Evolutionary conservation across 2,888 invertebrate species (phyloP).

Genomic region (Troides oblongomaculatus): DNA sequence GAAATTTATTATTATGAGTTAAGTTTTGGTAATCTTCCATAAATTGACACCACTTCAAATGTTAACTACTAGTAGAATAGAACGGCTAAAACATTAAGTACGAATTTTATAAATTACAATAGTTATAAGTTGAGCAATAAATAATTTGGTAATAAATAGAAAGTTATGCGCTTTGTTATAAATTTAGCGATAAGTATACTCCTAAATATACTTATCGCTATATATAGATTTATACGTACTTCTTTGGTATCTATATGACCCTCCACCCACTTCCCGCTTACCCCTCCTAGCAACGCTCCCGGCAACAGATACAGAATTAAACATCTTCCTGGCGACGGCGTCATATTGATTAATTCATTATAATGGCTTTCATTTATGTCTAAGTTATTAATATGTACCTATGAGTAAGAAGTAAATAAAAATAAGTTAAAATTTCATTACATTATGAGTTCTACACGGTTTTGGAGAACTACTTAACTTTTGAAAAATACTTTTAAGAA

Average conservation of each 20-base stretch:
- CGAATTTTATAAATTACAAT: too few relatives aligned
- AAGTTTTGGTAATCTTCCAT: too few relatives aligned
- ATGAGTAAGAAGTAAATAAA: not conserved
- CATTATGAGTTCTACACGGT: too few relatives aligned
- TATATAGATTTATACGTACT: constrained; percentile 46
- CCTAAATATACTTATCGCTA: not conserved
- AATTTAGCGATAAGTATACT: not conserved
- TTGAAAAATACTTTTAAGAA: too few relatives aligned
- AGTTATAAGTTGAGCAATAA: not conserved
- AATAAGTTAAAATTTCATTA: not conserved
- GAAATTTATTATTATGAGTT: too few relatives aligned
- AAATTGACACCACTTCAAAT: too few relatives aligned
- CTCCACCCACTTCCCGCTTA: constrained; percentile 79
- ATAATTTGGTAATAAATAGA: too few relatives aligned
- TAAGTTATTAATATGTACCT: not conserved
- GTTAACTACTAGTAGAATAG: too few relatives aligned
- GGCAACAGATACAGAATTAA: constrained; percentile 39
- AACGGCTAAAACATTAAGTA: too few relatives aligned
- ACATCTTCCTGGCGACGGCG: constrained; percentile 41
- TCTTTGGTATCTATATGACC: constrained; percentile 82
- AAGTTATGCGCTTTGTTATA: too few relatives aligned
- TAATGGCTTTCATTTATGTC: not conserved
- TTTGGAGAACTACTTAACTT: too few relatives aligned
- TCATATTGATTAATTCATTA: constrained; percentile 50
- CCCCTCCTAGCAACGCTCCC: constrained; percentile 41